Conservation (phyloP, 2,888 invertebrate species). For the Coremacera marginata region DNA sequence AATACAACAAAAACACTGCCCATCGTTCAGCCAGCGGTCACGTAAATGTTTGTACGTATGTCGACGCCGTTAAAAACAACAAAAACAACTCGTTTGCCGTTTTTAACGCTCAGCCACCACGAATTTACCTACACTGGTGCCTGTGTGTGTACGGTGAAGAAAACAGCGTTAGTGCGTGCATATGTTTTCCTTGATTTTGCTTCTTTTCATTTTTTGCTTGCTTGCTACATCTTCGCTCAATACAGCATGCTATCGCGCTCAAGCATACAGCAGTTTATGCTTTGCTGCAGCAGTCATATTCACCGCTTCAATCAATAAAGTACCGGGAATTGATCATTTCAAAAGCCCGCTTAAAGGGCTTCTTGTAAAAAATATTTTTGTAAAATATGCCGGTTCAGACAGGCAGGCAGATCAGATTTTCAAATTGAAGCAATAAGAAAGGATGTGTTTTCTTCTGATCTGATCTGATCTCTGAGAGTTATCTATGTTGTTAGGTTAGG, state of each 20-base stretch:
- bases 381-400: too few species aligned
- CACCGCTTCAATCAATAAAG: too few species aligned
- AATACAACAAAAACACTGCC: slow-evolving; percentile 2
- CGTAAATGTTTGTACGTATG: slow-evolving; percentile 4
- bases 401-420: too few species aligned
- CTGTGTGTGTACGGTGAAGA: neutral
- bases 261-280: neutral
- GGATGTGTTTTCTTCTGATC: too few species aligned
- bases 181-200: neutral
- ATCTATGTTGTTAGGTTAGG: too few species aligned
- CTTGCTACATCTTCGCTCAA: neutral
- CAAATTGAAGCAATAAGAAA: too few species aligned
- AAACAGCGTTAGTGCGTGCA: too few species aligned
- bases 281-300: too few species aligned
- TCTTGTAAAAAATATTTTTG: too few species aligned
- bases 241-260: neutral
- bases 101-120: neutral
- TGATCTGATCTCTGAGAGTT: too few species aligned
- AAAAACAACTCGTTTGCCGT: slow-evolving; percentile 7
- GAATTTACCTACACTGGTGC: neutral
- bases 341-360: too few species aligned
- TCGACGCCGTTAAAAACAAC: neutral
- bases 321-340: too few species aligned
- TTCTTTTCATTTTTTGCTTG: neutral
- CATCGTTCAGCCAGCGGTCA: slow-evolving; percentile 12